Base-by-base conservation (phyloP, 2,797 vertebrate species). In the Etheostoma nigrum region DNA sequence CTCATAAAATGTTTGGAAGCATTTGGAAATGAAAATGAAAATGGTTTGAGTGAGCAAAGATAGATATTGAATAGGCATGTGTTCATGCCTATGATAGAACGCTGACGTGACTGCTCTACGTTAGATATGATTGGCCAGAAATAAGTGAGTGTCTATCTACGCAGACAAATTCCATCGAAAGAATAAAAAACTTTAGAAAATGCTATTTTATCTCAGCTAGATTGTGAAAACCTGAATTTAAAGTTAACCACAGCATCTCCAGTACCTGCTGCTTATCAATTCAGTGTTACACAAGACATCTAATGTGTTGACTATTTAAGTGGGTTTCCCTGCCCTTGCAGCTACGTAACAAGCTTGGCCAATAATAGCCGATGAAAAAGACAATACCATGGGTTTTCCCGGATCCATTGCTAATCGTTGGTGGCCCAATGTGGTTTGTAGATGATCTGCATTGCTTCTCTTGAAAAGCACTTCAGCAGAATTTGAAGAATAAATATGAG, bases 11-110 rank as follows among this genome's bases (percentile, higher is more conserved):
- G 19, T 72, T 52, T 30, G 14, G 45, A 61, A 45, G 47, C 23
- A 2, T 60, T 82, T 72, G 4, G 15, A 62, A 76, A 57, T 65
- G 36, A n/a, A 71, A 78, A 66, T 66, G 53, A 40, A 73, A 67
- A 80, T 62, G 12, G 18, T 6, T 12, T 52, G 52, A 25, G 3
- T 16, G 18, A 67, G 61, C n/a, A 36, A 45, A 23, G 14, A 40
- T 55, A 42, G 21, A 40, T 40, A 10, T 40, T 40, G 36, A 40
- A 40, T 40, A 40, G 36, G 36, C 36, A 40, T 11, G 36, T 40
- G 10, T 40, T 40, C 36, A 40, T 40, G 9, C 9, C 36, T 11
- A 40, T 40, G 36, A 11, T 40, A 11, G 36, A 40, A 40, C 36
- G 36, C 36, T 36, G 33, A 36, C 7, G 33, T 9, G 3, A 40